Base-by-base conservation (phyloP, 2,888 invertebrate species). In the Leucoma salicis region DNA sequence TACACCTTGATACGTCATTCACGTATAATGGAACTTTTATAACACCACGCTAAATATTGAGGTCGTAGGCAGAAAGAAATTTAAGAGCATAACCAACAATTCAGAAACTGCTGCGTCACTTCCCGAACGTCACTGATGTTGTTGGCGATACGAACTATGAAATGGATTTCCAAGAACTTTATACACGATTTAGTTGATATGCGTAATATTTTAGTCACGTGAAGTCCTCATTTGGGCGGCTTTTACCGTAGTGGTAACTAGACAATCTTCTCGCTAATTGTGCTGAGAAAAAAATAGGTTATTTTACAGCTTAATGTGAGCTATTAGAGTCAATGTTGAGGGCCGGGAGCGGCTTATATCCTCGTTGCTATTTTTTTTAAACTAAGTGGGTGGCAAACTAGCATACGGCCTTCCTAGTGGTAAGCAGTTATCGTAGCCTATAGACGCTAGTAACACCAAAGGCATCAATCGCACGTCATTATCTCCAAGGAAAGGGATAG, bases 111-210 rank as follows among this genome's bases (percentile, higher is more conserved):
- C 11, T 45, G 40, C 40, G 54, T 61, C 59, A 59, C 43, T 49
- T 39, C 39, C 48, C 48, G 49, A 35, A 39, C 31, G 24, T 35
- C 27, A 35, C 49, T 54, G 62, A 59, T 59, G 57, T 52, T 25
- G 33, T 24, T 14, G 13, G 28, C 44, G 59, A 61, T 59, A 59
- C 29, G 39, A 50, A 41, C 44, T 41, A 46, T 31, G 31, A 57
- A 71, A 65, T 63, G 60, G 72, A 66, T 69, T 70, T 66, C 56
- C 58, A 53, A 58, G 56, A 63, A 67, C 48, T 63, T 67, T 61
- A 41, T 34, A 53, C 33, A 53, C 57, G 41, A 57, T 70, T 64
- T 57, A 57, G 59, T 61, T 39, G 56, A 51, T 62, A 53, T 42
- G 53, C 53, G 46, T 46, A 46, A 57, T 49, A 35, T 33, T 45